Percentiles rank a stretch among this genome's conserved stretches.
Evolutionary conservation across 2,113 vertebrate species (phyloP).

Genomic region (Cinclus cinclus): DNA sequence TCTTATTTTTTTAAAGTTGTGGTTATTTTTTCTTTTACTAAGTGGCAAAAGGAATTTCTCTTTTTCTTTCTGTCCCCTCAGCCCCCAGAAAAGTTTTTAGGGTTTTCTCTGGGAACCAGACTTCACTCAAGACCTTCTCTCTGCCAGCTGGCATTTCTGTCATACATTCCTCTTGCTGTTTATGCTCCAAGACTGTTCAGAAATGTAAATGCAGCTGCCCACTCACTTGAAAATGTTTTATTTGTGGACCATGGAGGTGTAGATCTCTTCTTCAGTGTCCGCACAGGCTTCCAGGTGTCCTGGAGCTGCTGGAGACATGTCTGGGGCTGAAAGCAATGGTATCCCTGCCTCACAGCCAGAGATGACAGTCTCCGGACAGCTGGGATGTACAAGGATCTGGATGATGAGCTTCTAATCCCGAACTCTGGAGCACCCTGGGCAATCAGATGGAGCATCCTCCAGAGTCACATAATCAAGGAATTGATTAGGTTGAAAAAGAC

Average conservation of each 20-base stretch:
- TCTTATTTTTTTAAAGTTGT: constrained; percentile 18
- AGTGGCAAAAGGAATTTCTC: not conserved
- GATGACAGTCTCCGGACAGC: fast-evolving
- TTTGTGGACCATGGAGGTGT: fast-evolving
- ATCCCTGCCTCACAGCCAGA: not conserved
- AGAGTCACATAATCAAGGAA: not conserved
- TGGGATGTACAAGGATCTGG: not conserved
- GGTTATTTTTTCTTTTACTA: constrained; percentile 34
- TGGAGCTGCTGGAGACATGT: not conserved
- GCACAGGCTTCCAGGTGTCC: not conserved
- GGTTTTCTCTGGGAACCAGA: constrained; percentile 43
- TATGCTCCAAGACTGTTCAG: not conserved
- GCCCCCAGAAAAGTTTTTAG: not conserved
- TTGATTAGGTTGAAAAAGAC: not conserved
- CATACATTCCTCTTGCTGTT: constrained; percentile 23
- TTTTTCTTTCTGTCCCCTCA: not conserved
- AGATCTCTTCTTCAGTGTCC: not conserved
- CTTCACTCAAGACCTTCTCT: not conserved
- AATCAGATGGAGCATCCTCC: not conserved
- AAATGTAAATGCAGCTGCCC: not conserved
- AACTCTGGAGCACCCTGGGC: not conserved
- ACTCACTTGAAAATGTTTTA: not conserved
- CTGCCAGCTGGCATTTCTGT: not conserved
- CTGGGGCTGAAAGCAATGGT: not conserved
- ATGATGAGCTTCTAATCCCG: not conserved